Conservation (phyloP, 2,888 invertebrate genomes). For the Noctua pronuba region DNA sequence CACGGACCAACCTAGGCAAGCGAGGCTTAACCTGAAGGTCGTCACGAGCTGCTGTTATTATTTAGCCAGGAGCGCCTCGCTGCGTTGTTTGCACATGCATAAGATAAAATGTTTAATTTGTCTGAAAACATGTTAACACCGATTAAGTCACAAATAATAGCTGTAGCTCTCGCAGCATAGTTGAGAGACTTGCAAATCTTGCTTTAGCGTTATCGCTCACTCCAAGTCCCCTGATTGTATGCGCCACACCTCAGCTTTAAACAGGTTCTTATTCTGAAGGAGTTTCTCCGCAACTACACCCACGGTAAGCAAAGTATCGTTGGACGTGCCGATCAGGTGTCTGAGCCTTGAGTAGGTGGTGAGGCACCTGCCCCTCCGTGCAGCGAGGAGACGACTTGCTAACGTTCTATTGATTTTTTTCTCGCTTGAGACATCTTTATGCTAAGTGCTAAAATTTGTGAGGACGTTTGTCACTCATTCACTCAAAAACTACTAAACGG, state of each 20-base stretch:
- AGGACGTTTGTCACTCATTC: not conserved
- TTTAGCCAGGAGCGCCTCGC: too few species aligned
- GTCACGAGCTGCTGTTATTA: too few species aligned
- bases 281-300: conserved; percentile 41
- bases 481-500: not conserved
- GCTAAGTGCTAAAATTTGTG: not conserved
- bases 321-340: conserved; percentile 36
- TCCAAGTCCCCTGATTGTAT: conserved; percentile 22
- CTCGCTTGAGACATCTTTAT: not conserved
- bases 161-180: not conserved
- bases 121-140: not conserved
- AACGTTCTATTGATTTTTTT: not conserved
- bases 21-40: too few species aligned
- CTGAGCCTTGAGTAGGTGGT: conserved; percentile 3
- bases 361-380: not conserved
- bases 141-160: not conserved
- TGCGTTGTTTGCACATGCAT: too few species aligned
- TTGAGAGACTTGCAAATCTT: conserved; percentile 13
- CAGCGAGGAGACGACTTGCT: not conserved
- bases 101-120: too few species aligned
- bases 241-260: conserved; percentile 34
- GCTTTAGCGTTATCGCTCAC: conserved; percentile 12
- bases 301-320: conserved; percentile 26
- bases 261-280: conserved; percentile 47
- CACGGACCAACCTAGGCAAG: too few species aligned